Evolutionary conservation across 1,140 invertebrate species (phyloP).

Genomic region (Akabosia matsudoensis): DNA sequence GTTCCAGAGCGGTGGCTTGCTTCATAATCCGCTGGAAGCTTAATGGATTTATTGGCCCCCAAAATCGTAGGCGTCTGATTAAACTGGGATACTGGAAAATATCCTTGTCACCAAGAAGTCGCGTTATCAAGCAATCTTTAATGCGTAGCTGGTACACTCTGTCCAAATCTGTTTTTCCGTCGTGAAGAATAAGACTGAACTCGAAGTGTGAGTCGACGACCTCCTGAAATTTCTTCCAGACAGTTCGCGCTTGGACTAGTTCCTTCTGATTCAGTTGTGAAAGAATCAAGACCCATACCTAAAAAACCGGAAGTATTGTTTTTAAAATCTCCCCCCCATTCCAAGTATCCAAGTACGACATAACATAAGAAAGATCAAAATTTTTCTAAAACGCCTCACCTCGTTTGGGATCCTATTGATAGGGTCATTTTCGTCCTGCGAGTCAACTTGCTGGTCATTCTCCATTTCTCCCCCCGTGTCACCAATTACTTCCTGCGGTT

Average conservation of each 20-base stretch:
- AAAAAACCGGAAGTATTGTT: not conserved
- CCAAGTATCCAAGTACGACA: not conserved
- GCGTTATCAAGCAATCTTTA: slow-evolving; percentile 28
- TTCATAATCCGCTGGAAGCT: slow-evolving; percentile 28
- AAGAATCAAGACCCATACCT: slow-evolving; percentile 31
- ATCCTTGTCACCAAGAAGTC: slow-evolving; percentile 20
- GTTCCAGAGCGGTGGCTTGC: no score
- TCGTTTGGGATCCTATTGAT: not conserved
- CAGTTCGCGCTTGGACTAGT: slow-evolving; percentile 23
- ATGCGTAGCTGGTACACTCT: slow-evolving; percentile 26
- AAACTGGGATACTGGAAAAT: slow-evolving; percentile 28
- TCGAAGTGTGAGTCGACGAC: slow-evolving; percentile 31
- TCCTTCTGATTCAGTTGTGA: slow-evolving; percentile 30
- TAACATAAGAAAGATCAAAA: not conserved
- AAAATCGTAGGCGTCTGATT: slow-evolving; percentile 24
- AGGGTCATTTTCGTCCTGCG: no score
- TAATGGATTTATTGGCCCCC: slow-evolving; percentile 27
- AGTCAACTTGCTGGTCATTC: no score
- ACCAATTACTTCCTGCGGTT: no score
- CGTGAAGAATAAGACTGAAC: slow-evolving; percentile 31
- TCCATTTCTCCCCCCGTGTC: no score
- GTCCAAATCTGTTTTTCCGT: slow-evolving; percentile 29
- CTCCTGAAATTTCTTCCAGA: slow-evolving; percentile 24
- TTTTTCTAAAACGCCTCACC: not conserved
- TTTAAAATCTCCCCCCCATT: slow-evolving; percentile 52